These are phyloP conservation scores for Anseranas semipalmata DNA, from an alignment of 2,113 vertebrate genomes.

Conservation along the genomic window DNA sequence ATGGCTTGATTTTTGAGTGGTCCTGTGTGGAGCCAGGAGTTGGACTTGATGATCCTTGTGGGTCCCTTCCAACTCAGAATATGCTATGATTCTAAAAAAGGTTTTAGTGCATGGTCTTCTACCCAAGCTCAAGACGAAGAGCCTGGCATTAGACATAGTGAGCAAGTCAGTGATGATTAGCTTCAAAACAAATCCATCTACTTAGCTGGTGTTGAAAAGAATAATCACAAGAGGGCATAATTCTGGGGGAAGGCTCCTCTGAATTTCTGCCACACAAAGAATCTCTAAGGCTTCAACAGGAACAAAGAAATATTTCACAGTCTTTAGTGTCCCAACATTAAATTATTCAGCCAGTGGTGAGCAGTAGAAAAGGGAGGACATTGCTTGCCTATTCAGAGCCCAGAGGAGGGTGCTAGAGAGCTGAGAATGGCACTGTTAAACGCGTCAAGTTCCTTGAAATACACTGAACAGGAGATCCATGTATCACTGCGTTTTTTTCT, in stretches of 20 bases:
- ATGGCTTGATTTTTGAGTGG: too few relatives aligned
- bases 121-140: neutral
- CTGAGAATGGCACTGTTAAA: accelerated
- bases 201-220: neutral
- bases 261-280: neutral
- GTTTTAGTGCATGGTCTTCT: neutral
- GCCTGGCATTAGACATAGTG: neutral
- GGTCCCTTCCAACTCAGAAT: neutral
- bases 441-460: accelerated
- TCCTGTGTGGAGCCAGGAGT: neutral
- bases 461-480: accelerated
- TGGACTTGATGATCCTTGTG: neutral
- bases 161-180: neutral
- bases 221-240: neutral
- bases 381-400: neutral
- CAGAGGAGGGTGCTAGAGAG: conserved; percentile 47
- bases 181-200: neutral
- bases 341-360: accelerated
- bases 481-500: accelerated
- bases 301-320: neutral
- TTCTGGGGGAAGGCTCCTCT: neutral
- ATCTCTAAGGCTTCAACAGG: neutral
- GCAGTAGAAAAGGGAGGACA: accelerated
- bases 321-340: neutral
- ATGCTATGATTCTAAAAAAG: neutral